Base-by-base conservation (phyloP, 2,888 invertebrate genomes). In the Troglohyphantes excavatus region DNA sequence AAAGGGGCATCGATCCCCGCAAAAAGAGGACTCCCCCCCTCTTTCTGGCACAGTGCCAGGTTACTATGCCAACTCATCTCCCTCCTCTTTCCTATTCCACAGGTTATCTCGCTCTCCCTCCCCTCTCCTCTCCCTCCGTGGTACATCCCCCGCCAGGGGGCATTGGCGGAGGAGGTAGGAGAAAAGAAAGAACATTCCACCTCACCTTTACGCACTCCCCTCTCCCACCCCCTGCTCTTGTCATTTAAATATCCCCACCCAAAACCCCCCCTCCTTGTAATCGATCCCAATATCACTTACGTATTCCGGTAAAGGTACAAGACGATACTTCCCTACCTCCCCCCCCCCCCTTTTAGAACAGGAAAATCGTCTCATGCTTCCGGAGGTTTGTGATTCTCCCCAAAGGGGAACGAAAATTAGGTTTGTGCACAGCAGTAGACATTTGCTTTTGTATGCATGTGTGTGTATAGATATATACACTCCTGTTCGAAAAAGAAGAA, bases 271-370 rank as follows among this genome's bases (percentile, higher is more conserved):
- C 63, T 27, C 39, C 5, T 63, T 43, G 78, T 59, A 81, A 88
- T 88, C 88, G 88, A 88, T 88, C 76, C 85, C 88, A 29, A 75
- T 81, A 76, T 82, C 88, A 88, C 82, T 88, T 88, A 88, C 68
- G 82, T 53, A 76, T 76, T 76, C 85, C 39, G 70, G 70, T 33
- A 39, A 75, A 67, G 67, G 68, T 59, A 59, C 68, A 43, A 75
- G 43, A 67, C 7, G 67, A 67, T 70, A 70, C 29, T 11, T 26
- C 33, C 33, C 9, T n/a, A n/a, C n/a, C n/a, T n/a, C n/a, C 33
- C 33, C 33, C 9, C 7, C 53, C 53, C 53, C 17, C 13, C n/a
- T 53, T 53, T 53, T 53, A 53, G 53, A 53, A 53, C 59, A 26
- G 33, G 33, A 61, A 59, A 65, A 73, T 72, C 76, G 72, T 61